These are phyloP conservation scores for Apis laboriosa DNA, from an alignment of 1,140 invertebrate genomes.

Conservation along the genomic window DNA sequence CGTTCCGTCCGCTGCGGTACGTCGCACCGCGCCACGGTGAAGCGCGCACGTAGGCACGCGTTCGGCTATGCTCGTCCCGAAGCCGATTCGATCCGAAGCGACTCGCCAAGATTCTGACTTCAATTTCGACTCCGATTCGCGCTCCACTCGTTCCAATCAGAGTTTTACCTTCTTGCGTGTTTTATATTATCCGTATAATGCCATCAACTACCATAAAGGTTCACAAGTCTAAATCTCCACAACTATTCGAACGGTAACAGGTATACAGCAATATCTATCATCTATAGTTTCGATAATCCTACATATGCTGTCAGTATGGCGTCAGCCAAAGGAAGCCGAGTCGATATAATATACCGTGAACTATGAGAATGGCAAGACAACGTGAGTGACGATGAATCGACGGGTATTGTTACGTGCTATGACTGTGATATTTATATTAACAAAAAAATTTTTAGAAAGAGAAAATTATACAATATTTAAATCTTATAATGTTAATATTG, in stretches of 20 bases:
- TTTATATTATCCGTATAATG: constrained; percentile 2
- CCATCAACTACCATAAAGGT: constrained; percentile 4
- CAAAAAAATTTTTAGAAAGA: not conserved
- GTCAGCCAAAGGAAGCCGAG: constrained; percentile 15
- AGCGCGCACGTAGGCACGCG: constrained; percentile 34
- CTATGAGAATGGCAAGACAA: not conserved
- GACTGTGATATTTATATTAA: not conserved
- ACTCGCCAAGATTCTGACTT: constrained; percentile 31
- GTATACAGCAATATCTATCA: constrained; percentile 52
- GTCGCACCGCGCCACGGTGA: not conserved
- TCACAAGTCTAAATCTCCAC: constrained; percentile 24
- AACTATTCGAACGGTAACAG: constrained; percentile 27
- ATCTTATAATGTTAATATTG: too few relatives aligned
- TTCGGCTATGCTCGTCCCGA: constrained; percentile 41
- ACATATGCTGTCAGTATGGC: constrained; percentile 20
- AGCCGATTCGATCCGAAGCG: constrained; percentile 36
- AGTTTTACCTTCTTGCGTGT: constrained; percentile 11
- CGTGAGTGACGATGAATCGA: constrained; percentile 16
- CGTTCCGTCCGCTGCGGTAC: not conserved
- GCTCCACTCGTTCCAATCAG: constrained; percentile 42
- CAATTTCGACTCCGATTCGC: constrained; percentile 31
- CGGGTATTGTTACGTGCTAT: not conserved
- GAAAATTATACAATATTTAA: not conserved
- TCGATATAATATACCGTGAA: constrained; percentile 35
- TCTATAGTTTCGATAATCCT: constrained; percentile 44